Evolutionary conservation across 2,888 invertebrate genomes (phyloP).

Genomic region (Salpingus planirostris): DNA sequence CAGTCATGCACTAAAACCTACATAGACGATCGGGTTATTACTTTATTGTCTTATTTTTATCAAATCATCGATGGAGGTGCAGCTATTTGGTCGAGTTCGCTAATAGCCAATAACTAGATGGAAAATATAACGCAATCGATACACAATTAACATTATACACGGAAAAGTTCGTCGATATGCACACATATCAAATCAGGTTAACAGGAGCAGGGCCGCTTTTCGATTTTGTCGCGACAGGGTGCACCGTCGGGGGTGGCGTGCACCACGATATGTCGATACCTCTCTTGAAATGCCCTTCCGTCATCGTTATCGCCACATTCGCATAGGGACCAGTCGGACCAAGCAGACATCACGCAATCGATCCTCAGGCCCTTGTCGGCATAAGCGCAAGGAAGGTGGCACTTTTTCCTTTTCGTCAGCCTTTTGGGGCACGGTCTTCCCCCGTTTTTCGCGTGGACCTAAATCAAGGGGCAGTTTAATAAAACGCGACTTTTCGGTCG

Average conservation of each 20-base stretch:
- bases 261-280: constrained; percentile 44
- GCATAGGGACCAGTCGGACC: constrained; percentile 64
- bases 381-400: constrained; percentile 26
- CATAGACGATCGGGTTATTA: no score
- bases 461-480: constrained; percentile 2
- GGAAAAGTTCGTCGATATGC: no score
- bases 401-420: constrained; percentile 37
- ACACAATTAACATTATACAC: no score
- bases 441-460: constrained; percentile 40
- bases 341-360: constrained; percentile 54
- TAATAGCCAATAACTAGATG: no score
- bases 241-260: constrained; percentile 34
- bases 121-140: no score
- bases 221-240: constrained; percentile 38
- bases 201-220: constrained; percentile 34
- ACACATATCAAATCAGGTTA: no score
- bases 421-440: constrained; percentile 47
- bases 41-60: no score
- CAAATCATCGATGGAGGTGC: no score
- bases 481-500: no score
- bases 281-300: constrained; percentile 37
- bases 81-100: no score
- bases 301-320: constrained; percentile 47
- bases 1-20: no score
- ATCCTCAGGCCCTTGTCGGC: constrained; percentile 11